A percentile compares a stretch with the other conserved stretches of the same genome.
Conservation (phyloP, 2,113 vertebrate genomes). For the Castor canadensis region DNA sequence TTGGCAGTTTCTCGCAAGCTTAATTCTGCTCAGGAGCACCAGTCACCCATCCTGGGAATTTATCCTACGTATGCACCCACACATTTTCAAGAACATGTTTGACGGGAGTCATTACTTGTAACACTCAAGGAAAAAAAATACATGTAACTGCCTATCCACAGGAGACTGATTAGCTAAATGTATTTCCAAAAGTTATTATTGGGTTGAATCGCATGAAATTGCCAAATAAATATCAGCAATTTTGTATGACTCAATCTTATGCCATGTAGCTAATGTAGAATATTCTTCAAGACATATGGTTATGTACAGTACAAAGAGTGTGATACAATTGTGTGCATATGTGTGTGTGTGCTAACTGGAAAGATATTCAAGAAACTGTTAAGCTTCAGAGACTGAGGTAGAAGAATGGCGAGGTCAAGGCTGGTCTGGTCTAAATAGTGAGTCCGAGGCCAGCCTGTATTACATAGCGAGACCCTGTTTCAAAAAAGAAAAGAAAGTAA, state of each 20-base stretch:
- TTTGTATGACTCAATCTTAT: neutral
- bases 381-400: neutral
- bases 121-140: neutral
- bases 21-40: neutral
- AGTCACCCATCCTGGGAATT: neutral
- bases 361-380: neutral
- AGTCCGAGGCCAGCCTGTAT: neutral
- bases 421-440: neutral
- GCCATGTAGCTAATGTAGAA: neutral
- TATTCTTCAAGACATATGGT: neutral
- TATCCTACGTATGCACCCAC: neutral
- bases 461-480: neutral
- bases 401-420: neutral
- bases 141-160: neutral
- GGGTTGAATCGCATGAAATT: neutral
- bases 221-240: neutral
- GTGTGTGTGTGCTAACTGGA: neutral
- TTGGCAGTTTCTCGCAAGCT: neutral
- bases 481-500: neutral
- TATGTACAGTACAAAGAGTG: neutral
- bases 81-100: neutral
- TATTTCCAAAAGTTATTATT: slow-evolving; percentile 1
- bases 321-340: neutral
- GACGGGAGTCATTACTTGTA: neutral
- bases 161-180: slow-evolving; percentile 33